Evolutionary conservation across 2,797 vertebrate species (phyloP), one percentile per base, ranked within the genome.

Genomic region (Melanogrammus aeglefinus): DNA sequence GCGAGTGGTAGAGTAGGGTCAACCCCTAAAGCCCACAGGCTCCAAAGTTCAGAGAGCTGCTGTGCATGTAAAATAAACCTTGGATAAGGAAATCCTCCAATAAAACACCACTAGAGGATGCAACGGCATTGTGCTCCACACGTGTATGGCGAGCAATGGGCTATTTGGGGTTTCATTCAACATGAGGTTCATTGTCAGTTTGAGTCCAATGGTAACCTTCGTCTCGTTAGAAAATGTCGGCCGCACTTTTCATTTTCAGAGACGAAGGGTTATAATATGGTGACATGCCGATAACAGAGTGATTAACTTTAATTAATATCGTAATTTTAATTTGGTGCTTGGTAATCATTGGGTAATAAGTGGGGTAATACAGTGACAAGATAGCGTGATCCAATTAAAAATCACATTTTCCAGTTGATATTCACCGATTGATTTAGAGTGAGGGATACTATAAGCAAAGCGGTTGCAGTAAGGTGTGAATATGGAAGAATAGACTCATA

Each of bases 281-380:
- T 66, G n/a, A 57, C 57, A 63, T 63, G 57, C 18, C 7, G 57
- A 63, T n/a, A 63, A 69, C 63, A 69, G 4, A 6, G 8, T 24
- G 24, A 69, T 69, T 27, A 27, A 13, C 63, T 27, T 69, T 27
- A 27, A 69, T 69, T 69, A 27, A 69, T 69, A 69, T 27, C 24
- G 2, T 69, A 27, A 69, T 69, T 27, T 69, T 9, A 69, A 69
- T 27, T 69, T 13, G 63, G 63, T 69, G 12, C 63, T 69, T 27
- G n/a, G 63, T 69, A 69, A 69, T 69, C 63, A 69, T 69, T 27
- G 63, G 4, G 63, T 69, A 69, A 69, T 27, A 69, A 27, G n/a
- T 27, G 63, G 63, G 63, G 63, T 69, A 27, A 69, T 27, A 69
- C 63, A 27, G 24, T 69, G 24, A 69, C 24, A 69, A 69, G 63